Evolutionary conservation across 2,797 vertebrate species (phyloP).

Genomic region (Erithacus rubecula): DNA sequence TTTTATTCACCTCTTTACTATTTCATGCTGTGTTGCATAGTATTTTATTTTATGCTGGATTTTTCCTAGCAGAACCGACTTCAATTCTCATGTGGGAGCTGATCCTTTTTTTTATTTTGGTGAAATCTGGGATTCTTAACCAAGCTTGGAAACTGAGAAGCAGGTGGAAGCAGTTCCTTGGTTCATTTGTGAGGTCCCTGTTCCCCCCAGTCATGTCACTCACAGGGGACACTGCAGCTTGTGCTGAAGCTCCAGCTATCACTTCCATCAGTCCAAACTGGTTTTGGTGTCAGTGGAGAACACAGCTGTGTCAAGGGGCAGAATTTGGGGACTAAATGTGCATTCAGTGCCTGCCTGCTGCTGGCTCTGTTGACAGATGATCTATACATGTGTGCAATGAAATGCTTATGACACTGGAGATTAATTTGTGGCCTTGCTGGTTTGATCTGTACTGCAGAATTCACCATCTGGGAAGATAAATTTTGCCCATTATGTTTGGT

Average conservation of each 20-base stretch:
- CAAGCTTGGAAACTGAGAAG: background rate
- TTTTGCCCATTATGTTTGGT: background rate
- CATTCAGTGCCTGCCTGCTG: background rate
- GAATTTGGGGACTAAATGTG: background rate
- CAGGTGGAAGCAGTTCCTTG: background rate
- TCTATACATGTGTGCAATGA: background rate
- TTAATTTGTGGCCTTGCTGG: constrained; percentile 34
- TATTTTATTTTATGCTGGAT: background rate
- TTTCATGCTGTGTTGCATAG: background rate
- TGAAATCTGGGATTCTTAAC: background rate
- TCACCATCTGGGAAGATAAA: constrained; percentile 18
- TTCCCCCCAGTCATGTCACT: background rate
- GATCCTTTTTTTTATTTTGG: background rate
- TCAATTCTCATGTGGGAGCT: background rate
- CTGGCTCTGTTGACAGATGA: background rate
- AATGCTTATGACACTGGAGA: background rate
- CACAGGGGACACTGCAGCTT: background rate
- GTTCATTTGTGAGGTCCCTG: accelerated
- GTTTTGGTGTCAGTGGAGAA: background rate
- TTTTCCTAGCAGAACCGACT: background rate
- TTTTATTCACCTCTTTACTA: background rate
- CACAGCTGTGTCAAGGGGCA: background rate
- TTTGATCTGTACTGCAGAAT: background rate
- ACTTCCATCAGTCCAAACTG: background rate
- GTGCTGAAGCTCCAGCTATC: background rate